Percentiles rank a stretch among this genome's conserved stretches.
phyloP scores from a whole-genome alignment of 2,797 vertebrate genomes.

The Arremon brunneinucha region DNA sequence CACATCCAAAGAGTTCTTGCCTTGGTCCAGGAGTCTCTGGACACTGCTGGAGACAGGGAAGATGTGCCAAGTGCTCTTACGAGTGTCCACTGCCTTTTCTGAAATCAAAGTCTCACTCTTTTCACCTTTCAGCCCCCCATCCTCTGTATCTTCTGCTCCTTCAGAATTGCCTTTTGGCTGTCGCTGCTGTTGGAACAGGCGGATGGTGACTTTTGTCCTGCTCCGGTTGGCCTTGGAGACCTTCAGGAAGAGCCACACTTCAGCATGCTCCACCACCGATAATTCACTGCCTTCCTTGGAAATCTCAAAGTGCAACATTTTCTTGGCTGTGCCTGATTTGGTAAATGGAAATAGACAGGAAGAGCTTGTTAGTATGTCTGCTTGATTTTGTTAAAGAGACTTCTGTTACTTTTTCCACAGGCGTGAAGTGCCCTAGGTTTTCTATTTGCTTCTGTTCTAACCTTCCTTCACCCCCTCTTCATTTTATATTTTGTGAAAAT shows the following conservation, averaged over 20 bases:
- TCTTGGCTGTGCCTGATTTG: conserved; percentile 83
- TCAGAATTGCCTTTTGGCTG: conserved; percentile 63
- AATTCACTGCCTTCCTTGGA: conserved; percentile 89
- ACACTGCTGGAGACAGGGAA: conserved; percentile 87
- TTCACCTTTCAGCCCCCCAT: conserved; percentile 55
- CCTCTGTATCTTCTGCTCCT: conserved; percentile 71
- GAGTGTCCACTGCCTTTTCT: conserved; percentile 90
- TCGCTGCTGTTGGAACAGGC: conserved; percentile 82
- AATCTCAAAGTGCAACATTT: conserved; percentile 89
- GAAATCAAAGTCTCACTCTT: conserved; percentile 82
- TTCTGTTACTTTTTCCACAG: background rate
- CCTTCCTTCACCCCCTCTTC: background rate
- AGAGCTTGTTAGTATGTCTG: conserved; percentile 48
- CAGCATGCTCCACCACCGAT: conserved; percentile 91
- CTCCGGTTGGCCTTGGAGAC: conserved; percentile 91
- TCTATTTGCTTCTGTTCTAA: background rate
- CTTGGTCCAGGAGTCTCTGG: conserved; percentile 83
- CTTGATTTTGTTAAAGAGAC: background rate
- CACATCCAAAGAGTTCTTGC: conserved; percentile 80
- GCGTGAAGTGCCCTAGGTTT: background rate
- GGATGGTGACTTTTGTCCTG: conserved; percentile 88
- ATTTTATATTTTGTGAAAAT: background rate
- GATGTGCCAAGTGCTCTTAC: conserved; percentile 96
- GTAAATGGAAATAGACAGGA: conserved; percentile 62
- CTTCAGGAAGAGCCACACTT: conserved; percentile 94